A percentile compares a stretch with the other conserved stretches of the same genome.
phyloP scores from a whole-genome alignment of 1,140 invertebrate genomes.

The Augochlora pura region DNA sequence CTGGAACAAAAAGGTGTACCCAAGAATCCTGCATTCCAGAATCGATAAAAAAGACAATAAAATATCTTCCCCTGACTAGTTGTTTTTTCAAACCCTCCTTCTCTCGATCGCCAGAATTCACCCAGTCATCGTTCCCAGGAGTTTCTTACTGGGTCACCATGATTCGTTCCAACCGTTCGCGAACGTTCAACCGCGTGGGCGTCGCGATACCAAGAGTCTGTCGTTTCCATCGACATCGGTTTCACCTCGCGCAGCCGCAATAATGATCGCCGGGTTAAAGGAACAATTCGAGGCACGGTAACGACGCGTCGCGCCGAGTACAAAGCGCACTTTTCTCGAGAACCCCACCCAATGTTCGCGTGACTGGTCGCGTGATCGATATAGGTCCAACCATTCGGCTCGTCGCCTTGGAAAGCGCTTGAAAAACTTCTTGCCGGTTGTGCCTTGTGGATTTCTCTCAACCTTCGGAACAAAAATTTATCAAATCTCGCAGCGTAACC shows the following conservation, averaged over 20 bases:
- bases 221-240: conserved; percentile 4
- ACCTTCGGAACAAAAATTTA: background rate
- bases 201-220: background rate
- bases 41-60: background rate
- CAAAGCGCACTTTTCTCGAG: conserved; percentile 35
- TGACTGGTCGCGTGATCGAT: conserved; percentile 49
- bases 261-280: conserved; percentile 18
- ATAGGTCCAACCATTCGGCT: conserved; percentile 10
- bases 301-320: conserved; percentile 24
- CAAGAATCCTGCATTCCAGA: background rate
- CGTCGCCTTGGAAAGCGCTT: conserved; percentile 24
- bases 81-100: background rate
- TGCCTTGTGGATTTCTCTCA: background rate
- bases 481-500: too few relatives aligned
- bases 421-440: conserved; percentile 6
- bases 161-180: conserved; percentile 1
- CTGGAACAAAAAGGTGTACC: too few relatives aligned
- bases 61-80: background rate
- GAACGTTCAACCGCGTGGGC: background rate
- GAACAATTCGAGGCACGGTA: conserved; percentile 39
- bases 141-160: background rate
- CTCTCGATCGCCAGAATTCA: background rate
- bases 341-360: conserved; percentile 49
- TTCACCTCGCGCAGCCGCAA: background rate
- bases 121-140: background rate